phyloP scores from a whole-genome alignment of 2,113 vertebrate species.

The Pangasianodon hypophthalmus region DNA sequence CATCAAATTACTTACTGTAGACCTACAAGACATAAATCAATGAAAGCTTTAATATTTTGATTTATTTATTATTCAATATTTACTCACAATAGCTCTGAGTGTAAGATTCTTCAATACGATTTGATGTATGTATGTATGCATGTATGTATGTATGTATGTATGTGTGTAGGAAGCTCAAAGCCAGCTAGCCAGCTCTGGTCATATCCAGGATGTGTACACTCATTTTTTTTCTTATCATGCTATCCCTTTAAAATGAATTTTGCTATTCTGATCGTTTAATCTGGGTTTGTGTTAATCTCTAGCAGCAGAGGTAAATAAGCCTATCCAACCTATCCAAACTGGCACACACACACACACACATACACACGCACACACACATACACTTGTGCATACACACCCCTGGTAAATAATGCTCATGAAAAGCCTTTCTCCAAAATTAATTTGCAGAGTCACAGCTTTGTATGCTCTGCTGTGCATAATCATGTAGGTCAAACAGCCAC shows the following conservation, averaged over 20 bases:
- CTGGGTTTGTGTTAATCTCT: conserved; percentile 75
- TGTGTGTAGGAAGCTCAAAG: background rate
- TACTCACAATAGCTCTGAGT: background rate
- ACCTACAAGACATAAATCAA: too few relatives aligned
- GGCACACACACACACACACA: conserved; percentile 60
- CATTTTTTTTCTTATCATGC: conserved; percentile 62
- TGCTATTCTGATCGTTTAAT: conserved; percentile 77
- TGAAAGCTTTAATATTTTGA: background rate
- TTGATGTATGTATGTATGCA: background rate
- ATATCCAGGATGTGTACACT: background rate
- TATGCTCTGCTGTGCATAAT: conserved; percentile 24
- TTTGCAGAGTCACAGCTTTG: conserved; percentile 53
- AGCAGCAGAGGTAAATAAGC: conserved; percentile 66
- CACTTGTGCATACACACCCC: conserved; percentile 64
- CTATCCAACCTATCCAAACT: conserved; percentile 9
- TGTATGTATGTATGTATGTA: background rate
- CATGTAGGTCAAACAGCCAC: conserved; percentile 68
- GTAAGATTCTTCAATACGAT: background rate
- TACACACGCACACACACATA: conserved; percentile 63
- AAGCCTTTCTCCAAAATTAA: conserved; percentile 70
- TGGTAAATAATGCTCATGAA: conserved; percentile 63
- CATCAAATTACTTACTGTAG: background rate
- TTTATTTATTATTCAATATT: background rate
- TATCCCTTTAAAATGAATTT: conserved; percentile 72
- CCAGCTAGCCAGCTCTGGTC: background rate